Evolutionary conservation across 2,888 invertebrate species (phyloP).

Genomic region (Hyppa rectilinea): DNA sequence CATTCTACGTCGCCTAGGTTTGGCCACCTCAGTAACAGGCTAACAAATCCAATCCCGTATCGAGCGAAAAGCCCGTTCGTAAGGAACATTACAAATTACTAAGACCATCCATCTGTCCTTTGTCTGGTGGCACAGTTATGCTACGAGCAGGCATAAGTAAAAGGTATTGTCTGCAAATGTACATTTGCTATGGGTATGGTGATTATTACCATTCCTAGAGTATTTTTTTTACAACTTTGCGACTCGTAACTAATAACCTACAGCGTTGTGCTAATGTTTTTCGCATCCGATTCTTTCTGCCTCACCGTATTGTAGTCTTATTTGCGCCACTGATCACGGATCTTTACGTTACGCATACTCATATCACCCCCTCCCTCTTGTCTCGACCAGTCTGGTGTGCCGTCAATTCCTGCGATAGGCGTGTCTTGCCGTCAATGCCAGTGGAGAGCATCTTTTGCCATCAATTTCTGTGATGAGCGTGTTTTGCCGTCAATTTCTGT

Average conservation of each 20-base stretch:
- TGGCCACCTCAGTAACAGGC: background rate
- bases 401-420: too few relatives aligned
- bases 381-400: background rate
- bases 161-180: conserved; percentile 14
- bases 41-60: conserved; percentile 27
- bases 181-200: background rate
- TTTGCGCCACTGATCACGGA: too few relatives aligned
- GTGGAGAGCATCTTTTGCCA: background rate
- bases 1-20: background rate
- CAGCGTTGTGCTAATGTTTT: background rate
- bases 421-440: too few relatives aligned
- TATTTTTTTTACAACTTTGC: background rate
- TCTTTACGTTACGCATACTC: background rate
- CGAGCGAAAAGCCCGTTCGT: conserved; percentile 10
- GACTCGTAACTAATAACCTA: background rate
- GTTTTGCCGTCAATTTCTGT: background rate
- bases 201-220: background rate
- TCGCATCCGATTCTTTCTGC: background rate
- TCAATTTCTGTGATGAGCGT: background rate
- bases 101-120: conserved; percentile 36
- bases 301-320: background rate
- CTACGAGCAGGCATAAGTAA: conserved; percentile 13
- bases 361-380: too few relatives aligned
- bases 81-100: conserved; percentile 40
- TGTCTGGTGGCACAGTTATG: conserved; percentile 29